Evolutionary conservation across 1,140 invertebrate species (phyloP).

Genomic region (Whitmania pigra): DNA sequence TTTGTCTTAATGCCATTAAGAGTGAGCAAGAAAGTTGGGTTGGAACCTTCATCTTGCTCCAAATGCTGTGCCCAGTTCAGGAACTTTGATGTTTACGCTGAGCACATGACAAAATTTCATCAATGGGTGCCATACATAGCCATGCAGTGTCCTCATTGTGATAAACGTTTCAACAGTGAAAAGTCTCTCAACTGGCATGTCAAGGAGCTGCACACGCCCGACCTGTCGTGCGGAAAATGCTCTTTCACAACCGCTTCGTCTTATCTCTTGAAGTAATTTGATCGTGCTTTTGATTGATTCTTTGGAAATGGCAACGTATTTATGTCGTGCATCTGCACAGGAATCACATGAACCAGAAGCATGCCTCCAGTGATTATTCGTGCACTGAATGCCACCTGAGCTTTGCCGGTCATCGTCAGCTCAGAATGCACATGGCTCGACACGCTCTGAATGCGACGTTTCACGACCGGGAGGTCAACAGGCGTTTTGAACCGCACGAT

Average conservation of each 20-base stretch:
- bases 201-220: constrained; percentile 22
- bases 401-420: constrained; percentile 19
- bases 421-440: constrained; percentile 22
- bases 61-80: constrained; percentile 21
- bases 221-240: constrained; percentile 23
- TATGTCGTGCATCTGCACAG: no score
- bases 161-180: constrained; percentile 19
- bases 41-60: constrained; percentile 13
- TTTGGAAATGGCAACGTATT: neutral
- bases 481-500: neutral
- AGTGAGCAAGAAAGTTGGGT: constrained; percentile 1
- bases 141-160: constrained; percentile 16
- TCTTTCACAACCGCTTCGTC: constrained; percentile 16
- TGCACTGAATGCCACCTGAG: constrained; percentile 22
- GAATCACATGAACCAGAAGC: constrained; percentile 20
- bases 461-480: neutral
- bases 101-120: constrained; percentile 21
- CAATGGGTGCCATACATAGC: constrained; percentile 20
- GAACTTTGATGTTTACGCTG: constrained; percentile 10
- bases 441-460: constrained; percentile 16
- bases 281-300: neutral
- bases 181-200: constrained; percentile 22
- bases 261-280: constrained; percentile 19
- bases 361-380: constrained; percentile 18
- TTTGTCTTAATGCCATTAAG: neutral